These are phyloP conservation scores for Neoniphon sammara DNA, from an alignment of 2,797 vertebrate genomes.

Conservation along the genomic window DNA sequence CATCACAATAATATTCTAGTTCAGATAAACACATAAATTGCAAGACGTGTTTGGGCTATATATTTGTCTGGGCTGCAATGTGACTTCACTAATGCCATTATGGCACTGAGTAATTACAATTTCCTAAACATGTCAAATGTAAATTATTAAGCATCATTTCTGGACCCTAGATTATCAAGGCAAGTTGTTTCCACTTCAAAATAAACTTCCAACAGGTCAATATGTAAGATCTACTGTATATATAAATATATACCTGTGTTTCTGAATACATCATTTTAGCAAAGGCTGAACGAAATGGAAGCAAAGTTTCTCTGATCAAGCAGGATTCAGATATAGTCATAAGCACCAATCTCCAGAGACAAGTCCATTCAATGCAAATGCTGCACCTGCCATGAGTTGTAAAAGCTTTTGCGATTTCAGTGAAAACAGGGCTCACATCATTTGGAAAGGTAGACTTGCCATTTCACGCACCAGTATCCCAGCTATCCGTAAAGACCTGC, in stretches of 20 bases:
- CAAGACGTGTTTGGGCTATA: not conserved
- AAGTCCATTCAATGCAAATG: conserved; percentile 80
- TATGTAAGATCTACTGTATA: not conserved
- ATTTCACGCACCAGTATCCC: conserved; percentile 86
- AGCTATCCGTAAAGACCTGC: conserved; percentile 83
- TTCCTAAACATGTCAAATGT: too few relatives aligned
- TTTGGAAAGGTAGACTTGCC: conserved; percentile 86
- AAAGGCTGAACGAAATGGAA: conserved; percentile 9
- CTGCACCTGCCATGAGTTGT: conserved; percentile 76
- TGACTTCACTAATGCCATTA: not conserved
- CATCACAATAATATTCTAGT: not conserved
- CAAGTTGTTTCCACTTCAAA: not conserved
- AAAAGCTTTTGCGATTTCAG: conserved; percentile 76
- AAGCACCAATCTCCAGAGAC: conserved; percentile 61
- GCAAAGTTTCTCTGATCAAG: conserved; percentile 46
- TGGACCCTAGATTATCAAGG: not conserved
- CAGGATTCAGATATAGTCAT: conserved; percentile 49
- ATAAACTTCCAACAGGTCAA: not conserved
- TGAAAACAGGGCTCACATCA: conserved; percentile 80
- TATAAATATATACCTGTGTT: not conserved
- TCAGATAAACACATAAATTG: not conserved
- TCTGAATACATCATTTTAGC: not conserved
- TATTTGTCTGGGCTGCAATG: not conserved
- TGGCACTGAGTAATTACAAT: not conserved
- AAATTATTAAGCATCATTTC: not conserved